A percentile compares a stretch with the other conserved stretches of the same genome.
These are phyloP conservation scores for Tetanocera ferruginea DNA, from an alignment of 2,888 invertebrate genomes.

Conservation along the genomic window DNA sequence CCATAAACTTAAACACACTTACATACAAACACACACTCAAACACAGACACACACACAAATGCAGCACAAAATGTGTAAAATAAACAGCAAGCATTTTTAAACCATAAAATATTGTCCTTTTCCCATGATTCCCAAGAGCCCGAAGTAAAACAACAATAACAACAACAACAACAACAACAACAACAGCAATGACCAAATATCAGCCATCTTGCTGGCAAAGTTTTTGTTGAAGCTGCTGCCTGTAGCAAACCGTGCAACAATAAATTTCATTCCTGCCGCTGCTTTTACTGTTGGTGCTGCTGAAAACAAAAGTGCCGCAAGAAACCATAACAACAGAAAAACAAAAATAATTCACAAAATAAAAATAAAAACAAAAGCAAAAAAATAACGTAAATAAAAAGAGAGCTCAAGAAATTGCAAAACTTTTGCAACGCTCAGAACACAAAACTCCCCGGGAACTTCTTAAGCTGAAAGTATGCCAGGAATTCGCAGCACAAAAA, in stretches of 20 bases:
- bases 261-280: background rate
- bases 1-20: too few relatives aligned
- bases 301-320: background rate
- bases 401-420: background rate
- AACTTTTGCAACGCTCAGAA: background rate
- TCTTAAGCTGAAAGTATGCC: background rate
- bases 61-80: background rate
- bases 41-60: too few relatives aligned
- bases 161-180: too few relatives aligned
- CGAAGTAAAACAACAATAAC: background rate
- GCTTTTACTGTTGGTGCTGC: background rate
- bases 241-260: background rate
- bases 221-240: background rate
- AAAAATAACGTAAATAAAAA: background rate
- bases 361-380: background rate
- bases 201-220: too few relatives aligned
- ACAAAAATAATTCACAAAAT: background rate
- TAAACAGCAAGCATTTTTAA: conserved; percentile 1
- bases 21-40: too few relatives aligned
- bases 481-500: background rate
- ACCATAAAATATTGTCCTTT: background rate
- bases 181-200: too few relatives aligned
- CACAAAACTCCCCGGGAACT: background rate
- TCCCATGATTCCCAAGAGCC: background rate
- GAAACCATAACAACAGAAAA: background rate